A percentile compares a stretch with the other conserved stretches of the same genome.
These are phyloP conservation scores for Varecia variegata DNA, from an alignment of 2,797 vertebrate species.

Conservation along the genomic window DNA sequence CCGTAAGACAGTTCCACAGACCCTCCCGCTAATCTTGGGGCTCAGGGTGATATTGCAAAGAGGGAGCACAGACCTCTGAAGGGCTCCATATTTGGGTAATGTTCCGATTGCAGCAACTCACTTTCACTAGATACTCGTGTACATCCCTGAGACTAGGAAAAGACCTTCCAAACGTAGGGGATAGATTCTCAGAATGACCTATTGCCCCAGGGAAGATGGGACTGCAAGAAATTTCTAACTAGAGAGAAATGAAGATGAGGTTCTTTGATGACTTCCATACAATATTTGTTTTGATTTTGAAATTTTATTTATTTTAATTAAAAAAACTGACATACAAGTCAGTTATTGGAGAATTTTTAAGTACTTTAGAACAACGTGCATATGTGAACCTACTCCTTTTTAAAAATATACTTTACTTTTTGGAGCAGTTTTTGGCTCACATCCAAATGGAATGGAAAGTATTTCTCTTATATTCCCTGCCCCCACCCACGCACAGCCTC, in stretches of 20 bases:
- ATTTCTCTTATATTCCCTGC: not conserved
- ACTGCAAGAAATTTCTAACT: not conserved
- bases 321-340: not conserved
- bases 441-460: not conserved
- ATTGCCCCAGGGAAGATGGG: not conserved
- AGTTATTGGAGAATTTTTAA: not conserved
- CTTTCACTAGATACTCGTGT: not conserved
- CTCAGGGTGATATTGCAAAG: not conserved
- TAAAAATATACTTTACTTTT: not conserved
- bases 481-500: not conserved
- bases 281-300: constrained; percentile 39
- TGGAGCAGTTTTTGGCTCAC: not conserved
- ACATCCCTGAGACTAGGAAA: not conserved
- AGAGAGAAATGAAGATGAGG: not conserved
- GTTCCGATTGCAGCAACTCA: not conserved
- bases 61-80: not conserved
- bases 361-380: not conserved
- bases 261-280: not conserved
- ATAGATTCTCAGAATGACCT: not conserved
- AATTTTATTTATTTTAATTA: not conserved
- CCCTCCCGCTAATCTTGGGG: not conserved
- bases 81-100: constrained; percentile 12
- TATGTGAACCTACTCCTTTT: not conserved
- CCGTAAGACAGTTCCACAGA: not conserved
- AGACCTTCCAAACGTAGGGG: not conserved